phyloP scores from a whole-genome alignment of 2,888 invertebrate genomes.

The Macroteleia sp. region DNA sequence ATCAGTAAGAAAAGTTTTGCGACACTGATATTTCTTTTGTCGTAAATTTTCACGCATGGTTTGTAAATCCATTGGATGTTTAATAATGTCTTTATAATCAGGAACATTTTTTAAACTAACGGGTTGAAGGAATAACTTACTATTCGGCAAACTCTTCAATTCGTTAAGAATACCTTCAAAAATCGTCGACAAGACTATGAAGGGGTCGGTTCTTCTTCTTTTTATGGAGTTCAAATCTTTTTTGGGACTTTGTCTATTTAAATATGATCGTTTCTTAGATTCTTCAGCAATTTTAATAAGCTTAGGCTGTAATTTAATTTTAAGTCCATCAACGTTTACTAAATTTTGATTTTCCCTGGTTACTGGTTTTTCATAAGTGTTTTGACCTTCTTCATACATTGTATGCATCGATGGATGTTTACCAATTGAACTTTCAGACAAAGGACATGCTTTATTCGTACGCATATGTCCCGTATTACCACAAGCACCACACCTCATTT shows the following conservation, averaged over 20 bases:
- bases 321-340: constrained; percentile 97
- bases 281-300: constrained; percentile 91
- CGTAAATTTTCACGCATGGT: constrained; percentile 97
- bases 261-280: background rate
- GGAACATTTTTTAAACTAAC: constrained; percentile 96
- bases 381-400: constrained; percentile 91
- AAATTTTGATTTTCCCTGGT: constrained; percentile 92
- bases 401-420: constrained; percentile 88
- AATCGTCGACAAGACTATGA: constrained; percentile 96
- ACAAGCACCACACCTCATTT: constrained; percentile 97
- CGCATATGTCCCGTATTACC: constrained; percentile 92
- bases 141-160: constrained; percentile 95
- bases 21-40: too few species aligned
- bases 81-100: constrained; percentile 96
- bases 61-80: constrained; percentile 98
- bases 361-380: constrained; percentile 90
- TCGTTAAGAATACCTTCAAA: constrained; percentile 96
- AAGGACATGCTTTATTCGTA: constrained; percentile 97
- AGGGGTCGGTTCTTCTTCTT: constrained; percentile 97
- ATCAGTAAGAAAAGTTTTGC: too few species aligned
- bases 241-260: constrained; percentile 92
- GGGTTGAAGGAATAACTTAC: constrained; percentile 96
- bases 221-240: constrained; percentile 87
- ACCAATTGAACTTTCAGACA: constrained; percentile 89
- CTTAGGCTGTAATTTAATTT: constrained; percentile 94